Percentiles rank a stretch among this genome's conserved stretches.
These are phyloP conservation scores for Idris sp. DNA, from an alignment of 1,140 invertebrate genomes.

Conservation along the genomic window DNA sequence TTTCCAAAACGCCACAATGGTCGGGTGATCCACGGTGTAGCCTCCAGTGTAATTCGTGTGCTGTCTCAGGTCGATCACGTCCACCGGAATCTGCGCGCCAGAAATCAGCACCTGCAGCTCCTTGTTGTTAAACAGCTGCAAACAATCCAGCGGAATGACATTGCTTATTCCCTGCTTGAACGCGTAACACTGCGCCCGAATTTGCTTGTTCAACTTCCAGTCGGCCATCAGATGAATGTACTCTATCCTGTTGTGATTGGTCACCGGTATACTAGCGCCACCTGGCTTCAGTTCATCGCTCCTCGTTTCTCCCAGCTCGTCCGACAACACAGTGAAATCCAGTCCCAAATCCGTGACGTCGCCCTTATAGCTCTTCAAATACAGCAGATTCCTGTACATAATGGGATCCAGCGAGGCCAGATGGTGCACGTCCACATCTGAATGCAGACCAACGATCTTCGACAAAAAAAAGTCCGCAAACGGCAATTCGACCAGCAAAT, in stretches of 20 bases:
- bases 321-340: constrained; percentile 95
- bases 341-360: constrained; percentile 89
- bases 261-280: constrained; percentile 93
- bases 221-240: constrained; percentile 98
- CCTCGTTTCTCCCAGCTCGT: constrained; percentile 91
- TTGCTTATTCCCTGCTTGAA: constrained; percentile 92
- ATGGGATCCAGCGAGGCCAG: constrained; percentile 94
- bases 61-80: constrained; percentile 91
- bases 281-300: constrained; percentile 94
- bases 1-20: constrained; percentile 89
- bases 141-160: constrained; percentile 93
- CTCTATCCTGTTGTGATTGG: constrained; percentile 94
- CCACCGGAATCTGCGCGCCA: constrained; percentile 94
- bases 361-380: constrained; percentile 88
- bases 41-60: constrained; percentile 93
- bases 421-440: constrained; percentile 95
- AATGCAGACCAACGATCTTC: constrained; percentile 88
- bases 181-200: constrained; percentile 89
- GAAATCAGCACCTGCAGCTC: constrained; percentile 97
- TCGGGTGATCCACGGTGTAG: constrained; percentile 88
- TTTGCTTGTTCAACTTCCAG: constrained; percentile 96
- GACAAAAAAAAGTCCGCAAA: constrained; percentile 95
- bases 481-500: constrained; percentile 94
- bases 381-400: constrained; percentile 93
- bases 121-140: constrained; percentile 96